Conservation (phyloP, 2,113 vertebrate genomes). For the Lasiurus borealis region DNA sequence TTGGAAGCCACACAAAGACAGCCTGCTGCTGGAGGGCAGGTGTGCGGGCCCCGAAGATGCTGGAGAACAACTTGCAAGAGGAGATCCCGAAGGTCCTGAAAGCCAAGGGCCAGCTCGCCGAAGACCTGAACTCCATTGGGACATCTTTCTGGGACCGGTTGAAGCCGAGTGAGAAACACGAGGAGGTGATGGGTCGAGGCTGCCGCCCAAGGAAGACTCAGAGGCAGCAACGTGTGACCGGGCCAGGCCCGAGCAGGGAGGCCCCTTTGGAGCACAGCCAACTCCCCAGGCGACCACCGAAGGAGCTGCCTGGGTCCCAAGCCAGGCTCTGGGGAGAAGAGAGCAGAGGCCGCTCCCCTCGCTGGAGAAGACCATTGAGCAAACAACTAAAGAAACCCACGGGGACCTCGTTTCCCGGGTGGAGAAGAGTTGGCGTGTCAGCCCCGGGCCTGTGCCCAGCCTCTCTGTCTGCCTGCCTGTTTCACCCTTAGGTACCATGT, state of each 20-base stretch:
- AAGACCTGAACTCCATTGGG: constrained; percentile 89
- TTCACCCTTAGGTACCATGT: neutral
- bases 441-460: no score
- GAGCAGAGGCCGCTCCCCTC: constrained; percentile 90
- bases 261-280: constrained; percentile 89
- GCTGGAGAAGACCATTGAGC: constrained; percentile 90
- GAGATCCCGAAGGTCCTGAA: constrained; percentile 84
- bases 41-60: no score
- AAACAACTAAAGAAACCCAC: constrained; percentile 81
- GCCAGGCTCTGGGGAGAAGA: constrained; percentile 87
- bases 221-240: constrained; percentile 83
- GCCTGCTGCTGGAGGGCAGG: no score
- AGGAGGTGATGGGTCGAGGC: constrained; percentile 86
- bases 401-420: neutral
- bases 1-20: no score
- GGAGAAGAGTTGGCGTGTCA: neutral
- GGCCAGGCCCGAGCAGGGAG: constrained; percentile 87
- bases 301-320: constrained; percentile 87
- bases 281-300: constrained; percentile 88
- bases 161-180: constrained; percentile 91
- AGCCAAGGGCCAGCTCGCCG: constrained; percentile 89
- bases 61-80: neutral
- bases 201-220: constrained; percentile 92
- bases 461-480: neutral
- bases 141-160: constrained; percentile 90